A percentile compares a stretch with the other conserved stretches of the same genome.
These are phyloP conservation scores for Drosophila sturtevanti DNA, from an alignment of 1,140 invertebrate species.

Conservation along the genomic window DNA sequence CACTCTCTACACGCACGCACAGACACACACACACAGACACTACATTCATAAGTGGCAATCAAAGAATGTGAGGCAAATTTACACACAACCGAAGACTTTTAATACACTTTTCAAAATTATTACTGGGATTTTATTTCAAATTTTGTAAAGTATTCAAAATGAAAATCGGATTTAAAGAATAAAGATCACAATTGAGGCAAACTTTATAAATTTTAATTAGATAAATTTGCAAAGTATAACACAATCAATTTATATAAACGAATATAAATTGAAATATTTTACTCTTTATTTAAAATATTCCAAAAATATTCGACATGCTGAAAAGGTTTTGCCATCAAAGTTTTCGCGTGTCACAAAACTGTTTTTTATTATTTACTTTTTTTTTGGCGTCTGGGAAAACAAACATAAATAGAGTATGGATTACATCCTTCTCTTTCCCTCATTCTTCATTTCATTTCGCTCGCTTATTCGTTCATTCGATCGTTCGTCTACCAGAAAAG, in stretches of 20 bases:
- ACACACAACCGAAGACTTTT: conserved; percentile 15
- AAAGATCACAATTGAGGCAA: too few species aligned
- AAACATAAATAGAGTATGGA: conserved; percentile 1
- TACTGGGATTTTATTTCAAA: background rate
- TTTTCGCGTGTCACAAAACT: background rate
- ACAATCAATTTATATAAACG: background rate
- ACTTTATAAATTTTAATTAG: too few species aligned
- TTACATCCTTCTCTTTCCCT: background rate
- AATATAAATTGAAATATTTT: background rate
- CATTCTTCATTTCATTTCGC: background rate
- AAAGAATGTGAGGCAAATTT: conserved; percentile 17
- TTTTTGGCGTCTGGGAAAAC: background rate
- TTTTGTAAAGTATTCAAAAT: too few species aligned
- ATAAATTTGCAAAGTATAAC: background rate
- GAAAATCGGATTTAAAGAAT: too few species aligned
- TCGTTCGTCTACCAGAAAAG: conserved; percentile 19
- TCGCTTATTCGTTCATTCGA: background rate
- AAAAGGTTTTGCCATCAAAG: background rate
- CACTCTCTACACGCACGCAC: conserved; percentile 56
- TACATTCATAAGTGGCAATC: conserved; percentile 27
- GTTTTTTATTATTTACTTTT: background rate
- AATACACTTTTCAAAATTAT: background rate
- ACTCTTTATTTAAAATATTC: background rate
- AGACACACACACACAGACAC: conserved; percentile 6
- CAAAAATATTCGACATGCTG: background rate